phyloP scores from a whole-genome alignment of 2,888 invertebrate genomes.

The Temnothorax unifasciatus region DNA sequence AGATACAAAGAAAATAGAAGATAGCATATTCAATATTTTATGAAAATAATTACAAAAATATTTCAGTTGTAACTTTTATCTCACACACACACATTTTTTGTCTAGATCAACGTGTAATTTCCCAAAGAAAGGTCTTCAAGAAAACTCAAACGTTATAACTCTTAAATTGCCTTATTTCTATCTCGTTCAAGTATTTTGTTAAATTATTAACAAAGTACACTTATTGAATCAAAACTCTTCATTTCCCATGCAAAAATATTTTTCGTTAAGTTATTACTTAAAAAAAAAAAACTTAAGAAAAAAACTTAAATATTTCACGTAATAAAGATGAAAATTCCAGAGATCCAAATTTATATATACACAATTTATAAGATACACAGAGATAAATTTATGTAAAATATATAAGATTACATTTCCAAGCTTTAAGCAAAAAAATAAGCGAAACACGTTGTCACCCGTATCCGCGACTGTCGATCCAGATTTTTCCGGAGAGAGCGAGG shows the following conservation, averaged over 20 bases:
- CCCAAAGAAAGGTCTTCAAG: no score
- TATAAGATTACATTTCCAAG: background rate
- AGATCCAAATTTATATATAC: background rate
- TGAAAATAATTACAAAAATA: background rate
- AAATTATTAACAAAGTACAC: background rate
- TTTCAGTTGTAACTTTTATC: constrained; percentile 13
- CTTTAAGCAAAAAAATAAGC: background rate
- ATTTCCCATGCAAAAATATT: background rate
- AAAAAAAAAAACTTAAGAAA: background rate
- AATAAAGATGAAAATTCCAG: background rate
- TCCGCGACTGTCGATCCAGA: background rate
- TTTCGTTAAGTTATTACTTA: background rate
- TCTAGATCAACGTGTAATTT: background rate
- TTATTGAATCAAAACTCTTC: background rate
- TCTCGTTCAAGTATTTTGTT: background rate
- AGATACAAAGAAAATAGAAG: background rate
- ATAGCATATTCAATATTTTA: background rate
- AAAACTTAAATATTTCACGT: background rate
- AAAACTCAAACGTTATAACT: no score
- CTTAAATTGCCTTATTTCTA: background rate
- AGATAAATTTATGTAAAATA: background rate
- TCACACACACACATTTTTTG: background rate
- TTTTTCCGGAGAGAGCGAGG: background rate
- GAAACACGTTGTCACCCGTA: background rate
- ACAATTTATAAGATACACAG: background rate